These are phyloP conservation scores for Ophioninae sp. DNA, from an alignment of 2,888 invertebrate species.

Conservation along the genomic window DNA sequence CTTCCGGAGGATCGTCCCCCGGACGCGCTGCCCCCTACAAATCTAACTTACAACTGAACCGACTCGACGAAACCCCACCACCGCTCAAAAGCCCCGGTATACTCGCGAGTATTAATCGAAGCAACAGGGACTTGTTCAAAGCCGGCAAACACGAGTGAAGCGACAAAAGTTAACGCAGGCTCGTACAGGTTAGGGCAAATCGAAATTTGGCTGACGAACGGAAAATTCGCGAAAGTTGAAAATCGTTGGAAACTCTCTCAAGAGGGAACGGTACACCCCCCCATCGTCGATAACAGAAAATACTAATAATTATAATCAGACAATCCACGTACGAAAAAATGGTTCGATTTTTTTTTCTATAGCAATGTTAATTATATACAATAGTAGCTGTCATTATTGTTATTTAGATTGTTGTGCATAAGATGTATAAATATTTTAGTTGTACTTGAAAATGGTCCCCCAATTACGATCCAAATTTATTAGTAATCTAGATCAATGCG, in stretches of 20 bases:
- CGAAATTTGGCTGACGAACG: no score
- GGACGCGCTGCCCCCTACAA: slow-evolving; percentile 83
- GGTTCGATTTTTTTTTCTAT: not conserved
- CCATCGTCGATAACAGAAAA: not conserved
- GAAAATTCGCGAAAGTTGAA: no score
- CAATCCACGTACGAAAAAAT: not conserved
- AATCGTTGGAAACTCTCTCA: no score
- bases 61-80: slow-evolving; percentile 85
- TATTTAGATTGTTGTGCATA: not conserved
- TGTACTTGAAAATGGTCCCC: not conserved
- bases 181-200: not conserved
- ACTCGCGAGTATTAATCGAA: slow-evolving; percentile 92
- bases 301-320: not conserved
- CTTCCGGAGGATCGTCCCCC: not conserved
- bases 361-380: not conserved
- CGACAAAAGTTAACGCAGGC: not conserved
- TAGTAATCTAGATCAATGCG: not conserved
- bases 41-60: slow-evolving; percentile 89
- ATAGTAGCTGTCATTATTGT: not conserved
- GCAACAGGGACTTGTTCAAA: slow-evolving; percentile 89
- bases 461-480: not conserved
- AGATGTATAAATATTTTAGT: not conserved
- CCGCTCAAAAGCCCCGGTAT: slow-evolving; percentile 93
- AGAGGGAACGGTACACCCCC: no score
- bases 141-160: slow-evolving; percentile 78